phyloP scores from a whole-genome alignment of 2,797 vertebrate genomes.

The Hydrophis major region DNA sequence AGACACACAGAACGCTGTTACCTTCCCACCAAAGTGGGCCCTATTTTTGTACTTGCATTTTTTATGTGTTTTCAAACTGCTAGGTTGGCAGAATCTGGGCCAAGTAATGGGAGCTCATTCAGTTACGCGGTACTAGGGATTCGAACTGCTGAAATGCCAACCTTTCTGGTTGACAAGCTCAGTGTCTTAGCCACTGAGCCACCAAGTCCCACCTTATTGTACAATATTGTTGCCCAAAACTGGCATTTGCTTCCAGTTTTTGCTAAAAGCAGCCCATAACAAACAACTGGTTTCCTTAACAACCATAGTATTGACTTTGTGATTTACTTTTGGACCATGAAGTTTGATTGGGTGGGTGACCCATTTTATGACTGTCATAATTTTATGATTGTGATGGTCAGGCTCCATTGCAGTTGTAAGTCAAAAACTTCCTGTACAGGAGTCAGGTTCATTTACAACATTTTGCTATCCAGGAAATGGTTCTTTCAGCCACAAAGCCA shows the following conservation, averaged over 20 bases:
- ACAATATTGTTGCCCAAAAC: background rate
- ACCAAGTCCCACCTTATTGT: too few species aligned
- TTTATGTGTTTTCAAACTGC: too few species aligned
- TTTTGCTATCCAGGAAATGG: background rate
- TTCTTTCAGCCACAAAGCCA: background rate
- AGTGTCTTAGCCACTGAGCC: too few species aligned
- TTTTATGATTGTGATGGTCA: background rate
- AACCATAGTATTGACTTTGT: background rate
- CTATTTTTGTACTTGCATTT: too few species aligned
- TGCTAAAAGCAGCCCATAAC: background rate
- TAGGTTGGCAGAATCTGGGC: too few species aligned
- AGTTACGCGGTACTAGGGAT: too few species aligned
- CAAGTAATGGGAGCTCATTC: too few species aligned
- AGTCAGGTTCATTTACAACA: background rate
- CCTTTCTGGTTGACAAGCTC: too few species aligned
- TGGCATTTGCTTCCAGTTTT: background rate
- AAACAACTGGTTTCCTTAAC: background rate
- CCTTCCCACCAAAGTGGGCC: too few species aligned
- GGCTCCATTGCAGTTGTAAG: background rate
- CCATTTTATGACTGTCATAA: background rate
- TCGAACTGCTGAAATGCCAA: too few species aligned
- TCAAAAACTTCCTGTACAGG: background rate
- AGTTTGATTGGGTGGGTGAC: background rate
- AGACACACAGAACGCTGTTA: too few species aligned
- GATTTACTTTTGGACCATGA: background rate